Percentiles rank a stretch among this genome's conserved stretches.
phyloP scores from a whole-genome alignment of 2,113 vertebrate species.

The Alaudala cheleensis region DNA sequence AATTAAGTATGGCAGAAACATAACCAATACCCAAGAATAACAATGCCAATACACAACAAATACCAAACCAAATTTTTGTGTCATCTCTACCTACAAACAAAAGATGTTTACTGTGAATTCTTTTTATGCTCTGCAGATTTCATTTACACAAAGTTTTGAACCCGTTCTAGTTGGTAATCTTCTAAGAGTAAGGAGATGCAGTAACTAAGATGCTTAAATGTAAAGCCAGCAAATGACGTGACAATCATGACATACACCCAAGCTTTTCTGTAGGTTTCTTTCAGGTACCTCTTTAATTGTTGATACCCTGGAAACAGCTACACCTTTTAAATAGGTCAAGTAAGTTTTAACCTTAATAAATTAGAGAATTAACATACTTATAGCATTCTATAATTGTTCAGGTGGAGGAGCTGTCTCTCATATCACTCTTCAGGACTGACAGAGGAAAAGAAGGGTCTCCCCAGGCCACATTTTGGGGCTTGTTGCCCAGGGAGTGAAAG shows the following conservation, averaged over 20 bases:
- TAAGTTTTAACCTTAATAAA: neutral
- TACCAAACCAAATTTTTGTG: neutral
- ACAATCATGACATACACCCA: neutral
- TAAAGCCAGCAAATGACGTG: constrained; percentile 15
- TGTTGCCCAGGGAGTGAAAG: neutral
- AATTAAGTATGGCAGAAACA: neutral
- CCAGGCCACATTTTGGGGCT: neutral
- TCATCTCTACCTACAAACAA: neutral
- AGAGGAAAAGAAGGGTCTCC: neutral
- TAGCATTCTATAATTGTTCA: neutral
- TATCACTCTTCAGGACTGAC: neutral
- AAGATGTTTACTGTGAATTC: neutral
- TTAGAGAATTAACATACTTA: neutral
- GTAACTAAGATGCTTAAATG: constrained; percentile 22
- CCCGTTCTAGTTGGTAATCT: neutral
- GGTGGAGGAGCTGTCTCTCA: neutral
- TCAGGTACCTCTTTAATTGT: neutral
- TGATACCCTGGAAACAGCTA: neutral
- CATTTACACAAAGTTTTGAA: neutral
- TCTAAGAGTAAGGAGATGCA: neutral
- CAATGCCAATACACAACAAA: neutral
- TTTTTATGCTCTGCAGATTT: neutral
- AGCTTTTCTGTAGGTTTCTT: neutral
- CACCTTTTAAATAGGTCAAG: neutral
- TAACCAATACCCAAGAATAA: neutral